Evolutionary conservation across 2,113 vertebrate genomes (phyloP).

Genomic region (Trogon surrucura): DNA sequence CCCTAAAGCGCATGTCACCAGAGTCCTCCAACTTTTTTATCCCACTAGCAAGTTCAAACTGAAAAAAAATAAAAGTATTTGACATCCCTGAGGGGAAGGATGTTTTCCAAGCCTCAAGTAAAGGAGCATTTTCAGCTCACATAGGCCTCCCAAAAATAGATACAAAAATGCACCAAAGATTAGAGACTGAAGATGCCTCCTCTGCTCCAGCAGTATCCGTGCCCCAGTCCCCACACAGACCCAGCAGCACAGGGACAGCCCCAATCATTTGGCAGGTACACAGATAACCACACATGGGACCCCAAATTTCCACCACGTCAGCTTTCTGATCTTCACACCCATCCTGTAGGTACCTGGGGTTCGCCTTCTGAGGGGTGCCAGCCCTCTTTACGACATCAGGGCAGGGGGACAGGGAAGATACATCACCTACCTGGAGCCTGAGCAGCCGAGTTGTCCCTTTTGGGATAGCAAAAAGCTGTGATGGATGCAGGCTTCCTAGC

Average conservation of each 20-base stretch:
- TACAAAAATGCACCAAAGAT: background rate
- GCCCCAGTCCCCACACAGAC: background rate
- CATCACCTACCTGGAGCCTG: background rate
- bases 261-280: fast-evolving
- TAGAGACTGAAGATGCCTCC: background rate
- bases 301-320: background rate
- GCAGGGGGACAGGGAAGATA: background rate
- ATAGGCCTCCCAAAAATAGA: constrained; percentile 38
- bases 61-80: background rate
- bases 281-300: fast-evolving
- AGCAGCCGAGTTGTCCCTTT: background rate
- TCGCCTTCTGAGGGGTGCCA: background rate
- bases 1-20: background rate
- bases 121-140: background rate
- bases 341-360: background rate
- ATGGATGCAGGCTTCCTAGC: background rate
- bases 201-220: background rate
- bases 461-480: background rate
- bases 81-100: background rate
- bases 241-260: background rate
- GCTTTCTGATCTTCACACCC: background rate
- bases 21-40: background rate
- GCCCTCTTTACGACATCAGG: too few relatives aligned
- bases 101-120: constrained; percentile 23
- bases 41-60: background rate